phyloP scores from a whole-genome alignment of 2,888 invertebrate species.

The Pedicia rivosa region DNA sequence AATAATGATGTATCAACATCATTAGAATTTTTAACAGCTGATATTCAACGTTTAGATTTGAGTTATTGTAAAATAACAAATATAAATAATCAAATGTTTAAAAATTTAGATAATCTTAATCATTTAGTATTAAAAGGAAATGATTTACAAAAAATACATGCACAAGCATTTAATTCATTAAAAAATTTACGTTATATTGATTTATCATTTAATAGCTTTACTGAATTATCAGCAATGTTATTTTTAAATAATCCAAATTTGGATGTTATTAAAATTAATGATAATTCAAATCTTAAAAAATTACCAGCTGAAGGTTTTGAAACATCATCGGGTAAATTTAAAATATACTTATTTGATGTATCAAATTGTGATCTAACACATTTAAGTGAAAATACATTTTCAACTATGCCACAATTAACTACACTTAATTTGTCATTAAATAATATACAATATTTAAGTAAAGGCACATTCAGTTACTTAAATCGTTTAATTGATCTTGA shows the following conservation, averaged over 20 bases:
- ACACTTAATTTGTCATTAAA: conserved; percentile 52
- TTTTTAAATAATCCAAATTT: conserved; percentile 53
- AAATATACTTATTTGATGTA: conserved; percentile 53
- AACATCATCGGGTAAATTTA: conserved; percentile 40
- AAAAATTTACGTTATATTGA: conserved; percentile 52
- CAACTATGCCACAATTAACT: conserved; percentile 52
- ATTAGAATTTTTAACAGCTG: conserved; percentile 41
- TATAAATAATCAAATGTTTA: conserved; percentile 47
- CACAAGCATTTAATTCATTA: conserved; percentile 49
- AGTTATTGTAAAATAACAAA: conserved; percentile 49
- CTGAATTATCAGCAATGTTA: conserved; percentile 46
- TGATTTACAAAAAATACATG: conserved; percentile 47
- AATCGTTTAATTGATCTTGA: conserved; percentile 51
- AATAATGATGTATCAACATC: conserved; percentile 50
- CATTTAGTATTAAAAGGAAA: conserved; percentile 54
- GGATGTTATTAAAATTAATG: conserved; percentile 51
- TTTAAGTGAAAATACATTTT: conserved; percentile 45
- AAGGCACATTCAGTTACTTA: conserved; percentile 37
- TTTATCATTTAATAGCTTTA: conserved; percentile 54
- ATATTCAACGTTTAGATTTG: conserved; percentile 49
- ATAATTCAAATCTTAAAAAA: conserved; percentile 48
- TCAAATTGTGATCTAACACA: conserved; percentile 53
- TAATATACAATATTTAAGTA: conserved; percentile 38
- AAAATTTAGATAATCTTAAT: conserved; percentile 43
- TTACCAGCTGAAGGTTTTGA: conserved; percentile 51